phyloP scores from a whole-genome alignment of 2,113 vertebrate species.

The Cinclus mexicanus region DNA sequence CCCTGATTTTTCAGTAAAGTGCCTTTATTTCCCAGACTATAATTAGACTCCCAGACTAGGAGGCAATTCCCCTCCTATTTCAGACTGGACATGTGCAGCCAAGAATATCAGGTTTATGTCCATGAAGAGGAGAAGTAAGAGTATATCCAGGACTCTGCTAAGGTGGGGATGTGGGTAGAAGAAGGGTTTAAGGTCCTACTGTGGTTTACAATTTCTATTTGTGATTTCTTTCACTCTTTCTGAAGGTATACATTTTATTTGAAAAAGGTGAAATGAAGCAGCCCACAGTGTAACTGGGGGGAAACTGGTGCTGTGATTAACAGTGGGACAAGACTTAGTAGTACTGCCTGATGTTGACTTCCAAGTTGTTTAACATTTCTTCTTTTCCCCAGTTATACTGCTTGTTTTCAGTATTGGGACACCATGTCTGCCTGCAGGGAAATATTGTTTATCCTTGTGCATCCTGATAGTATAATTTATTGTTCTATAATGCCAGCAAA shows the following conservation, averaged over 20 bases:
- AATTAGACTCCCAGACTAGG: background rate
- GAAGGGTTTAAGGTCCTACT: background rate
- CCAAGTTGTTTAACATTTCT: background rate
- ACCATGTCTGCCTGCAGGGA: background rate
- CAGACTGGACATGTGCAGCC: background rate
- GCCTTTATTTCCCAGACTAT: background rate
- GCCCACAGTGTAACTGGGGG: accelerated
- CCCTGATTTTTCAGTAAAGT: background rate
- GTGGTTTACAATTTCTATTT: background rate
- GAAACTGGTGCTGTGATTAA: background rate
- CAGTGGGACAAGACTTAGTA: background rate
- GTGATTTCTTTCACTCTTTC: background rate
- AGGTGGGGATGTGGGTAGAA: background rate
- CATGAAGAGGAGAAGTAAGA: background rate
- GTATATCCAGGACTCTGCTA: background rate
- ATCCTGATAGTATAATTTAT: background rate
- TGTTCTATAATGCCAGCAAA: background rate
- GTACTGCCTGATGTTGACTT: background rate
- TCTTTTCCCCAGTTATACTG: background rate
- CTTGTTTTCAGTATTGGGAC: background rate
- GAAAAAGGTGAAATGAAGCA: background rate
- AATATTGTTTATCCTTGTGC: background rate
- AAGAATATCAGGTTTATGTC: background rate
- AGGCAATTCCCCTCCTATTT: background rate
- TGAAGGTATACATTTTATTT: background rate